Base-by-base conservation (phyloP, 2,888 invertebrate species). In the Crocallis elinguaria region DNA sequence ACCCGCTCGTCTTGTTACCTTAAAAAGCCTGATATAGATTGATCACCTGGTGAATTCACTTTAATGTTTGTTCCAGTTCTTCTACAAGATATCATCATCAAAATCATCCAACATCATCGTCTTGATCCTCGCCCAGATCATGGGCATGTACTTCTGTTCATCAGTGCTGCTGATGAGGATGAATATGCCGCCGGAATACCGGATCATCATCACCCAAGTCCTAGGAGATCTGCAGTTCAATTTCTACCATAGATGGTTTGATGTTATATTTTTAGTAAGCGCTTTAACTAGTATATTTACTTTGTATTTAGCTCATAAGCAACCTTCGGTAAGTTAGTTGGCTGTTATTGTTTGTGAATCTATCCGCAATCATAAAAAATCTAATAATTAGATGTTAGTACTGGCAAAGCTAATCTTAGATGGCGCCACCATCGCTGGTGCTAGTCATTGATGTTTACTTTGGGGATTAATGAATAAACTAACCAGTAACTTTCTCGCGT, bases 111-210 rank as follows among this genome's bases (percentile, higher is more conserved):
- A 99, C 82, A 96, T 99, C 49, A 99, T 99, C 66, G 99, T 99
- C 2, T 86, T 99, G 42, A 95, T 98, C 60, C 92, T 99, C 33
- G 99, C 99, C 0, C 99, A 99, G 92, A 97, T 99, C 69, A 99
- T 99, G 99, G 99, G 99, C 29, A 99, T 99, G 99, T 99, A 99
- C 81, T 99, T 99, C 88, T 98, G 99, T 45, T 99, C 99, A 0
- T 98, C 98, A 0, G 99, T 99, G 0, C 93, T 99, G 0, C 88
- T 99, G 30, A 98, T 99, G 95, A 92, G 99, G 21, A 99, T 99
- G 99, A 99, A 99, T 81, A 98, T 99, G 98, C 99, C 99, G 0
- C 94, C 96, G 0, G 98, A 99, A 82, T 99, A 99, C 84, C 93
- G 99, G 27, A 95, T 95, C 37, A 99, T 99, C 41, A 93, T 94